These are phyloP conservation scores for Onychomys arenicola DNA, from an alignment of 2,797 vertebrate genomes.

Conservation along the genomic window DNA sequence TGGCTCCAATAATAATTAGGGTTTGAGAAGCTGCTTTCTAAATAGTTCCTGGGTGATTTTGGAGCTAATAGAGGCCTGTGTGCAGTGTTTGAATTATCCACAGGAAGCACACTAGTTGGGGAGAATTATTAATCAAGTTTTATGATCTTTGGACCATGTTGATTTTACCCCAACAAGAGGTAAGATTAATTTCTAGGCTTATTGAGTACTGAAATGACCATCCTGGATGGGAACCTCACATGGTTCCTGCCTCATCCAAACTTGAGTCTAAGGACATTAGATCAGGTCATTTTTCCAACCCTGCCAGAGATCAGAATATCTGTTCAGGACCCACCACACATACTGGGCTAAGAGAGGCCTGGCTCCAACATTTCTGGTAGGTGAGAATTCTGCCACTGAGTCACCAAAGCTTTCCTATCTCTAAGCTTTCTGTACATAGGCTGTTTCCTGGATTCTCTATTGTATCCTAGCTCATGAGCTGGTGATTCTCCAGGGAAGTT, in stretches of 20 bases:
- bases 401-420: neutral
- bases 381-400: neutral
- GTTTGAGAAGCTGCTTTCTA: constrained; percentile 39
- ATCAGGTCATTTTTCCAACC: neutral
- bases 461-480: neutral
- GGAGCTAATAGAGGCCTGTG: constrained; percentile 25
- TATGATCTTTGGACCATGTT: constrained; percentile 17
- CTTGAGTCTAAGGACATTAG: neutral
- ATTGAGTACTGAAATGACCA: neutral
- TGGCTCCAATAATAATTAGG: neutral
- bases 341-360: neutral
- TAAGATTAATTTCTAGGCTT: constrained; percentile 47
- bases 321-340: neutral
- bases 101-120: constrained; percentile 39
- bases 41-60: constrained; percentile 39
- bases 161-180: neutral
- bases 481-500: neutral
- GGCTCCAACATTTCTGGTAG: neutral
- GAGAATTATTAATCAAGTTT: constrained; percentile 50
- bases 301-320: neutral
- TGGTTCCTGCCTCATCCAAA: neutral
- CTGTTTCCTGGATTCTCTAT: neutral
- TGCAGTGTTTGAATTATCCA: neutral
- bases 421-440: neutral
- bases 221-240: neutral